Base-by-base conservation (phyloP, 2,888 invertebrate species). In the Drosophila pseudotakahashii region DNA sequence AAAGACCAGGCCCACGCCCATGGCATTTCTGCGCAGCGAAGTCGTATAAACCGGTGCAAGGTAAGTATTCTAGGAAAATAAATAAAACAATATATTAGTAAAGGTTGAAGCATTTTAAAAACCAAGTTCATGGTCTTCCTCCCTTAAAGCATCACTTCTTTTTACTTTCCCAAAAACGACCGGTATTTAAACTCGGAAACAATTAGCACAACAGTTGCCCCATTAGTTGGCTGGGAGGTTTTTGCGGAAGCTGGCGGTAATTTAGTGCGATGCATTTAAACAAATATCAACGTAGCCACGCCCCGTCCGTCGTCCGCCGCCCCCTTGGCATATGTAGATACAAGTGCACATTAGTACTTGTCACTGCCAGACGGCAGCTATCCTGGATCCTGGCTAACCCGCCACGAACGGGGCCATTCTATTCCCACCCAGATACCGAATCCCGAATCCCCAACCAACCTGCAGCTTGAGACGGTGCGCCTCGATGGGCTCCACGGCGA, bases 21-120 rank as follows among this genome's bases (percentile, higher is more conserved):
- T 97, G 0, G 97, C 97, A 92, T 98, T 97, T 70, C 97, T 94
- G 32, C 98, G 94, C 84, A 94, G 92, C 0, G 97, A 97, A 1
- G 98, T 98, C 10, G 96, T 97, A 90, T 98, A 98, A 11, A 98
- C 98, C 0, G 98, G 98, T 0, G 97, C 96, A 41, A 94, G 94
- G 59, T 97, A 94, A 0, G 97, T 98, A 89, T 98, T 97, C 96
- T 98, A 93, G 1, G 88, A 76, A 51, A 10, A 6, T 7, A 4
- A 10, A 23, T 13, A 4, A 4, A 34, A 23, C 2, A 14, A 48
- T 14, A 37, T 2, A 54, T 39, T 26, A 26, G 39, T 11, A n/a
- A 10, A 13, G 10, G 14, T 10, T 2, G 11, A 36, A 13, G 9
- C 3, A 14, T 7, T 36, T 23, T n/a, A 4, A 9, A 19, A 37